phyloP scores from a whole-genome alignment of 2,113 vertebrate genomes.

The Maccullochella peelii region DNA sequence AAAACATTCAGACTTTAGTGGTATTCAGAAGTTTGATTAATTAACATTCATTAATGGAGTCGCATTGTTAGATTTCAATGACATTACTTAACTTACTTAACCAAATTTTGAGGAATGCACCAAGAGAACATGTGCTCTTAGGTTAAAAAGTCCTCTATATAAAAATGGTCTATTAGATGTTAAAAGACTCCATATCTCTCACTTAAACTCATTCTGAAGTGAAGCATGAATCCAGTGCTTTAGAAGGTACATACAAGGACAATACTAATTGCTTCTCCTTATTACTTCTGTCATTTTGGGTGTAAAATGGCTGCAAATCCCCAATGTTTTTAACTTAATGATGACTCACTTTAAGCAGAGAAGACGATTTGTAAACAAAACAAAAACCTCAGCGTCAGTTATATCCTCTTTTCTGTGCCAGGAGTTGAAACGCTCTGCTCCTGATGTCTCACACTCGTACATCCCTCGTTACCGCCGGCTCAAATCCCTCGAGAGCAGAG shows the following conservation, averaged over 20 bases:
- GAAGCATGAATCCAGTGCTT: not conserved
- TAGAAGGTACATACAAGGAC: not conserved
- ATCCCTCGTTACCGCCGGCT: slow-evolving; percentile 40
- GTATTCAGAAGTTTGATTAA: not conserved
- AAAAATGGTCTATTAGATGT: not conserved
- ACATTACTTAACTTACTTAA: too few relatives aligned
- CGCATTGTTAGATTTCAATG: too few relatives aligned
- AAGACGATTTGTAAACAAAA: not conserved
- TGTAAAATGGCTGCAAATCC: not conserved
- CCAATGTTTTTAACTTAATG: not conserved
- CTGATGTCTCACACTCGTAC: not conserved
- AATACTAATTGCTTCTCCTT: not conserved
- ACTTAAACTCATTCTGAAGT: not conserved
- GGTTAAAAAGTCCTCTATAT: not conserved
- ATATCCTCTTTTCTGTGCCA: not conserved
- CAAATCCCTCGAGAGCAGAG: slow-evolving; percentile 67
- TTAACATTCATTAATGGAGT: too few relatives aligned
- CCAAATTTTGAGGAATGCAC: not conserved
- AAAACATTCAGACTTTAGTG: not conserved
- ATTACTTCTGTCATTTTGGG: not conserved
- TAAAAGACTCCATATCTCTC: not conserved
- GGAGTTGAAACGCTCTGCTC: slow-evolving; percentile 25
- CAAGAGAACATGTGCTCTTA: not conserved
- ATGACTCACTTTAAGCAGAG: not conserved
- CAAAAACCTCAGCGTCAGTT: not conserved